Conservation (phyloP, 2,888 invertebrate genomes). For the Vandiemenella viatica region DNA sequence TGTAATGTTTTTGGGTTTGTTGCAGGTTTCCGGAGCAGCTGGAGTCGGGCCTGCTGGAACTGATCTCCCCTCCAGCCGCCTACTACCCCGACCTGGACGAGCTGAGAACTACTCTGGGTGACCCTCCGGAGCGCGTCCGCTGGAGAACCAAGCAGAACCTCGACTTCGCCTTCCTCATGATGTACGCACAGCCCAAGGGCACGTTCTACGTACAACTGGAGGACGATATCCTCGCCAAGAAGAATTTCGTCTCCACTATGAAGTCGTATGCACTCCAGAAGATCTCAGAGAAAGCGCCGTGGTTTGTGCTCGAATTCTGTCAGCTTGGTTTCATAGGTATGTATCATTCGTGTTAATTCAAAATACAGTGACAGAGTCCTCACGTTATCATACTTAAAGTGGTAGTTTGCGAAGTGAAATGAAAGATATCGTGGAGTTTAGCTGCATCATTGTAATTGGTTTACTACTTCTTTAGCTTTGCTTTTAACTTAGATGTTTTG, state of each 20-base stretch:
- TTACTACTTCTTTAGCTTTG: too few relatives aligned
- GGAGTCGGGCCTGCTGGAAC: constrained; percentile 69
- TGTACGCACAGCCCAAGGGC: constrained; percentile 76
- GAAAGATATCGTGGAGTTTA: too few relatives aligned
- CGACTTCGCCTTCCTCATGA: constrained; percentile 87
- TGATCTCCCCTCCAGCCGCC: constrained; percentile 66
- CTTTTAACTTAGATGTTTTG: too few relatives aligned
- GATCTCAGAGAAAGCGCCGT: constrained; percentile 55
- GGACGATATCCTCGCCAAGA: constrained; percentile 83
- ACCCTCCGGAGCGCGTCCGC: constrained; percentile 64
- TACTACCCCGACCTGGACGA: constrained; percentile 79
- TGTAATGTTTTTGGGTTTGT: constrained; percentile 7
- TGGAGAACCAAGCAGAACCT: constrained; percentile 94
- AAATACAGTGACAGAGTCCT: neutral
- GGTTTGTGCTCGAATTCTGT: constrained; percentile 89
- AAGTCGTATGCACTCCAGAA: constrained; percentile 67
- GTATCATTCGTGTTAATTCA: constrained; percentile 15
- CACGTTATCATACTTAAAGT: neutral
- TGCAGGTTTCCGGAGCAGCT: constrained; percentile 58
- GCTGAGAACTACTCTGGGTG: constrained; percentile 66
- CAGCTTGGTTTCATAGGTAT: constrained; percentile 84
- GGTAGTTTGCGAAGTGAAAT: too few relatives aligned
- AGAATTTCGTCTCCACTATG: constrained; percentile 70
- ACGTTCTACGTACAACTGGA: constrained; percentile 85
- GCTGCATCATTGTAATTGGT: too few relatives aligned